These are phyloP conservation scores for Sarcophaga peregrina DNA, from an alignment of 1,140 invertebrate species.

Conservation along the genomic window DNA sequence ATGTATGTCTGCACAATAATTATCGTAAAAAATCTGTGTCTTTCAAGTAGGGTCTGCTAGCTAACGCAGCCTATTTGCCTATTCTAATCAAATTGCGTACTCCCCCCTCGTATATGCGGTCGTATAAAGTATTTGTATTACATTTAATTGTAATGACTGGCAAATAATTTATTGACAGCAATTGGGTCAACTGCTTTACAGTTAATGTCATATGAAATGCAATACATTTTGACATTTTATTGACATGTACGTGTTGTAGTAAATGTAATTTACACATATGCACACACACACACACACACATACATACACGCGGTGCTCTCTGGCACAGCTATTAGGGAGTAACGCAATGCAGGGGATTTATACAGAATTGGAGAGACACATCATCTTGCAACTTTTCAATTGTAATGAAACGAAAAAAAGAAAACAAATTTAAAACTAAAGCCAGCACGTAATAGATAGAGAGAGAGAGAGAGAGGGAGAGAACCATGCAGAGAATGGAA, in stretches of 20 bases:
- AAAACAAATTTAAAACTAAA: background rate
- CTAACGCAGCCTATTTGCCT: too few relatives aligned
- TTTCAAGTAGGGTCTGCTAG: too few relatives aligned
- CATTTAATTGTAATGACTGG: slow-evolving; percentile 21
- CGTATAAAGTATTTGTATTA: background rate
- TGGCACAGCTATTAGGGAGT: background rate
- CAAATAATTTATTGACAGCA: slow-evolving; percentile 28
- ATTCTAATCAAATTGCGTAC: too few relatives aligned
- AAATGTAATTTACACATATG: background rate
- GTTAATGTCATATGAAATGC: slow-evolving; percentile 13
- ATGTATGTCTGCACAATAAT: too few relatives aligned
- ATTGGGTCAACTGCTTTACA: slow-evolving; percentile 30
- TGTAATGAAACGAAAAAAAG: background rate
- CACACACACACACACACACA: background rate
- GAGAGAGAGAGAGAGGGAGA: background rate
- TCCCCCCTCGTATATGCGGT: too few relatives aligned
- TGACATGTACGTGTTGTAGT: slow-evolving; percentile 11
- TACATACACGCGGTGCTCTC: background rate
- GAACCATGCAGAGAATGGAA: background rate
- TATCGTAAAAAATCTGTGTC: too few relatives aligned
- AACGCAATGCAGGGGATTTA: background rate
- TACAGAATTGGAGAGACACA: background rate
- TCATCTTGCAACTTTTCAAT: background rate
- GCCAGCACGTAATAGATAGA: background rate
- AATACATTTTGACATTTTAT: slow-evolving; percentile 34